Evolutionary conservation across 2,113 vertebrate species (phyloP), one percentile per base, ranked within the genome.

Genomic region (Hippocampus abdominalis): DNA sequence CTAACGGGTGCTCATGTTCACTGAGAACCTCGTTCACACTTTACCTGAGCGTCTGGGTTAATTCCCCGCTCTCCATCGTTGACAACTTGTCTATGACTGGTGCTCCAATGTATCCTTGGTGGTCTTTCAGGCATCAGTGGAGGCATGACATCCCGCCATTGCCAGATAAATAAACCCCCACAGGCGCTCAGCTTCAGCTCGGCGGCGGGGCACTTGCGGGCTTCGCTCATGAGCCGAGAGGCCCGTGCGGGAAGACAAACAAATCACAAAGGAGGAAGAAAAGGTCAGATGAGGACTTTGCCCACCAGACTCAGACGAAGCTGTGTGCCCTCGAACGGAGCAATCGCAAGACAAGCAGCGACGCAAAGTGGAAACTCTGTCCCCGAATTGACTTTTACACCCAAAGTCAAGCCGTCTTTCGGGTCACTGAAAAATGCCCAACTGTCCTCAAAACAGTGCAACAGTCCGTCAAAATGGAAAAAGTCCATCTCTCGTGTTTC

Each of bases 61-160:
- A 78, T 72, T 81, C 18, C 63, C 39, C 36, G 27, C 48, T 70
- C 44, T 29, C 8, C 49, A 4, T 61, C 44, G 16, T 8, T 48
- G 40, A 32, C 48, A 7, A 57, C 13, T 71, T 3, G 11, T 8
- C 75, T 74, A 70, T 66, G 32, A 75, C 84, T 77, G 80, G 79
- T 82, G 86, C 87, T 90, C 92, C 92, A 94, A 91, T 73, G 88
- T 95, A 84, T 94, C 68, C 91, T 89, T 76, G 92, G 86, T 94
- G 92, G 83, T 94, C 91, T 96, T 96, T 90, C 94, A 96, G 95
- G 94, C 75, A 92, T 87, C 90, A 75, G 86, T 85, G 74, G 63
- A 73, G 89, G 66, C 12, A 11, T 4, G 8, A 76, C 51, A 13
- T 2, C 7, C 48, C 8, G 8, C 32, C 44, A 1, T 16, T 16